Percentiles rank a stretch among this genome's conserved stretches.
phyloP scores from a whole-genome alignment of 2,888 invertebrate genomes.

The Xestia ashworthii region DNA sequence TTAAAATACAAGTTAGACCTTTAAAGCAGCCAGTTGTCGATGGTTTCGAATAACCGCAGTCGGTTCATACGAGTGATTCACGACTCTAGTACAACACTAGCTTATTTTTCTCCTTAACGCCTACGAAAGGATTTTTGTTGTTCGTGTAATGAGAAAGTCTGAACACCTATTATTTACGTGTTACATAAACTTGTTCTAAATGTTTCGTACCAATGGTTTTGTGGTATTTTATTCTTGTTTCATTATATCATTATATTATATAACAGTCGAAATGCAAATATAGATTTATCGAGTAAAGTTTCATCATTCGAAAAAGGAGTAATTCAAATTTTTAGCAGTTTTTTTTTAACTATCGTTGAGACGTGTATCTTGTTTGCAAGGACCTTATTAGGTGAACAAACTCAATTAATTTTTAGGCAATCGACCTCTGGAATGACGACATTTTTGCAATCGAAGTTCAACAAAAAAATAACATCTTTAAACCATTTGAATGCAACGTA shows the following conservation, averaged over 20 bases:
- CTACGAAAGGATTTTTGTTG: slow-evolving; percentile 63
- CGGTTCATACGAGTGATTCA: slow-evolving; percentile 65
- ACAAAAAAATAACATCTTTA: not conserved
- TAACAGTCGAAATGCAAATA: not conserved
- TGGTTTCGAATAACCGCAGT: slow-evolving; percentile 68
- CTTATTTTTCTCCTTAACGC: slow-evolving; percentile 63
- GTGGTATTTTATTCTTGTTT: not conserved
- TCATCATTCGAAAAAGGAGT: not conserved
- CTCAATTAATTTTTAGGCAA: not conserved
- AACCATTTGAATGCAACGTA: not conserved
- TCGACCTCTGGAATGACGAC: too few relatives aligned
- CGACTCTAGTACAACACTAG: slow-evolving; percentile 40
- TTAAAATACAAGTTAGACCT: not conserved
- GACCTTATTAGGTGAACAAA: not conserved
- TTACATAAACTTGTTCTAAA: slow-evolving; percentile 64
- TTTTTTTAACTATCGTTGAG: not conserved
- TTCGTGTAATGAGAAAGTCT: slow-evolving; percentile 63
- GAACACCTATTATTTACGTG: slow-evolving; percentile 64
- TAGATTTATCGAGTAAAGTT: not conserved
- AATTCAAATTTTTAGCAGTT: not conserved
- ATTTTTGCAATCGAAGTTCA: not conserved
- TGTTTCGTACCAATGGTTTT: slow-evolving; percentile 60
- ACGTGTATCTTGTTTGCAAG: not conserved
- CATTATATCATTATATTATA: too few relatives aligned
- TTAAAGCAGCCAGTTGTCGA: slow-evolving; percentile 54